A percentile compares a stretch with the other conserved stretches of the same genome.
Evolutionary conservation across 2,113 vertebrate species (phyloP).

Genomic region (Scartelaos histophorus): DNA sequence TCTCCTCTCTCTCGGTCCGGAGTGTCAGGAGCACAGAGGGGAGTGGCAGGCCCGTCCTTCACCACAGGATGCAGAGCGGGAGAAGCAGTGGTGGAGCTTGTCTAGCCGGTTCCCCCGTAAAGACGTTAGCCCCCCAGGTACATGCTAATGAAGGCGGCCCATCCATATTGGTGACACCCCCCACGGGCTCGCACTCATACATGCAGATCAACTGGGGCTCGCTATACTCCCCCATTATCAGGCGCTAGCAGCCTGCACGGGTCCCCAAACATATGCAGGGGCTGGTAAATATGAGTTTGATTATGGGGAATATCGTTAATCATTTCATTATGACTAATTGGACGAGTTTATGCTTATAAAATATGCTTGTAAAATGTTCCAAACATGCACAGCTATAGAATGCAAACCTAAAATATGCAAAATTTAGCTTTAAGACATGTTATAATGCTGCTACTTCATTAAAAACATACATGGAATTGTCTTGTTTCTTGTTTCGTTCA

Average conservation of each 20-base stretch:
- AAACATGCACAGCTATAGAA: no score
- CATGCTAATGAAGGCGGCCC: slow-evolving; percentile 61
- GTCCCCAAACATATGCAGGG: neutral
- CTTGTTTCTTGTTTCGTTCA: no score
- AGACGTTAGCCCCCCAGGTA: slow-evolving; percentile 66
- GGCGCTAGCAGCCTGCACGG: neutral
- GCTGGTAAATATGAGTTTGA: neutral
- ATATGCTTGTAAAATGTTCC: no score
- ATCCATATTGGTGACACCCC: slow-evolving; percentile 56
- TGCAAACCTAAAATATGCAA: no score
- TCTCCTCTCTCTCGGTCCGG: slow-evolving; percentile 52
- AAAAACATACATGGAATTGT: no score
- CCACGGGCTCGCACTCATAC: slow-evolving; percentile 21
- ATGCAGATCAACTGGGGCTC: slow-evolving; percentile 14
- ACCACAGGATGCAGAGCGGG: slow-evolving; percentile 33
- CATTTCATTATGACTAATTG: neutral
- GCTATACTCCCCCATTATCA: neutral
- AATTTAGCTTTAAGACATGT: no score
- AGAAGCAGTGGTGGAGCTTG: slow-evolving; percentile 32
- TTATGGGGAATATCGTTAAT: neutral
- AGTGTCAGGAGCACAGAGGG: slow-evolving; percentile 61
- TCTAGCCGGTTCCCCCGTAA: slow-evolving; percentile 57
- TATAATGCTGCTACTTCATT: no score
- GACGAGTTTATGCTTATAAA: neutral
- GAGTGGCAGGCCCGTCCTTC: slow-evolving; percentile 53